Conservation (phyloP, 2,888 invertebrate species). For the Trypoxylon attenuatum region DNA sequence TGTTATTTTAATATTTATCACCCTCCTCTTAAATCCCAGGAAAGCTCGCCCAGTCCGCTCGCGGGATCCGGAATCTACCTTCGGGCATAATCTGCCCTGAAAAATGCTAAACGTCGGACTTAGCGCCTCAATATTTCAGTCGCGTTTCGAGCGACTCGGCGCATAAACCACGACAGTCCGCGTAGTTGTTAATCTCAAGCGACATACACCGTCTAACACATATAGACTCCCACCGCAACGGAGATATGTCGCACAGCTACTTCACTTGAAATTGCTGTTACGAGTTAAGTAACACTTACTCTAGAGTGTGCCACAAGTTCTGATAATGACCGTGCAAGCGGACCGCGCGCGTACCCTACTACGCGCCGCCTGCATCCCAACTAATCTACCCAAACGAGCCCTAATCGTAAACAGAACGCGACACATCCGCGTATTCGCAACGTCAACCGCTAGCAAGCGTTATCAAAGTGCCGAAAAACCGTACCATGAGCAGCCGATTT, state of each 20-base stretch:
- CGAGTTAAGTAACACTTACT: neutral
- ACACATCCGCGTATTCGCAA: too few relatives aligned
- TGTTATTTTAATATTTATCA: conserved; percentile 68
- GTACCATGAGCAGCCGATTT: too few relatives aligned
- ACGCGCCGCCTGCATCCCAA: neutral
- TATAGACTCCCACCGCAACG: too few relatives aligned
- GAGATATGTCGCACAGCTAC: neutral
- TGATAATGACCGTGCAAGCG: neutral
- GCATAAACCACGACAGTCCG: conserved; percentile 14
- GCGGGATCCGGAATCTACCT: conserved; percentile 30
- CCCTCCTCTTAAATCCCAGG: conserved; percentile 52
- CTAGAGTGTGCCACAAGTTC: neutral
- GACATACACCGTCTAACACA: too few relatives aligned
- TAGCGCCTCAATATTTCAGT: conserved; percentile 48
- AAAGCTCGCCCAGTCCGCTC: conserved; percentile 24
- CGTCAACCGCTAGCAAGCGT: too few relatives aligned
- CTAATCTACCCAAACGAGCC: neutral
- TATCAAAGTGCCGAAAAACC: too few relatives aligned
- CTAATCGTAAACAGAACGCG: neutral
- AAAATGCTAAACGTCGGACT: conserved; percentile 52
- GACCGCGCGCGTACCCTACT: neutral
- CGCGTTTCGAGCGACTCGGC: conserved; percentile 17
- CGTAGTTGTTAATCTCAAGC: conserved; percentile 29
- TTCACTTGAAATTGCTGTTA: neutral
- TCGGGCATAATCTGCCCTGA: conserved; percentile 40